These are phyloP conservation scores for Eutrigla gurnardus DNA, from an alignment of 2,797 vertebrate species.

Conservation along the genomic window DNA sequence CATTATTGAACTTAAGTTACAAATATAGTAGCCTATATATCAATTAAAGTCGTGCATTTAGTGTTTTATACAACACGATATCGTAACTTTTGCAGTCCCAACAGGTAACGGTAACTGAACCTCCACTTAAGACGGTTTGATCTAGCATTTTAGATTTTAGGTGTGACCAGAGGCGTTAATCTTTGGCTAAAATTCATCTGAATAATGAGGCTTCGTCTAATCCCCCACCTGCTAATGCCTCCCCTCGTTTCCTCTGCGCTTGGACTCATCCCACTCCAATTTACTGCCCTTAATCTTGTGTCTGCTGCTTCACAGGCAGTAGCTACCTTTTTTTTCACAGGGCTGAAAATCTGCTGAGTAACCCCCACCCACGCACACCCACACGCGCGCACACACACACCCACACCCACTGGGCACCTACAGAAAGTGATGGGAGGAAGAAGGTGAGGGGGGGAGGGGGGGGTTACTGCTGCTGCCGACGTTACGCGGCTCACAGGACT, in stretches of 20 bases:
- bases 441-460: conserved; percentile 47
- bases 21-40: not conserved
- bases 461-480: conserved; percentile 78
- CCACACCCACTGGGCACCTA: conserved; percentile 55
- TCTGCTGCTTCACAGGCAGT: conserved; percentile 59
- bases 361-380: conserved; percentile 51
- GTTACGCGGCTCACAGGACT: conserved; percentile 94
- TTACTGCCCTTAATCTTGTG: conserved; percentile 61
- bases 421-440: conserved; percentile 71
- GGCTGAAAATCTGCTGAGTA: conserved; percentile 85
- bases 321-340: conserved; percentile 57
- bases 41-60: not conserved
- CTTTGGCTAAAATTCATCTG: conserved; percentile 69
- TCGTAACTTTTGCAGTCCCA: conserved; percentile 4
- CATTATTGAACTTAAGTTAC: not conserved
- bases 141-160: conserved; percentile 49
- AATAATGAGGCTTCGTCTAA: conserved; percentile 72
- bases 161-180: conserved; percentile 56
- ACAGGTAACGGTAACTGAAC: conserved; percentile 27
- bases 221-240: conserved; percentile 58
- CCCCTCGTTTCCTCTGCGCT: conserved; percentile 55
- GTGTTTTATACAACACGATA: conserved; percentile 1
- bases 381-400: not conserved
- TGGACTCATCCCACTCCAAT: conserved; percentile 48
- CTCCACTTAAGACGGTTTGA: conserved; percentile 40